A percentile compares a stretch with the other conserved stretches of the same genome.
Evolutionary conservation across 1,140 invertebrate genomes (phyloP).

Genomic region (Oscheius sp.): DNA sequence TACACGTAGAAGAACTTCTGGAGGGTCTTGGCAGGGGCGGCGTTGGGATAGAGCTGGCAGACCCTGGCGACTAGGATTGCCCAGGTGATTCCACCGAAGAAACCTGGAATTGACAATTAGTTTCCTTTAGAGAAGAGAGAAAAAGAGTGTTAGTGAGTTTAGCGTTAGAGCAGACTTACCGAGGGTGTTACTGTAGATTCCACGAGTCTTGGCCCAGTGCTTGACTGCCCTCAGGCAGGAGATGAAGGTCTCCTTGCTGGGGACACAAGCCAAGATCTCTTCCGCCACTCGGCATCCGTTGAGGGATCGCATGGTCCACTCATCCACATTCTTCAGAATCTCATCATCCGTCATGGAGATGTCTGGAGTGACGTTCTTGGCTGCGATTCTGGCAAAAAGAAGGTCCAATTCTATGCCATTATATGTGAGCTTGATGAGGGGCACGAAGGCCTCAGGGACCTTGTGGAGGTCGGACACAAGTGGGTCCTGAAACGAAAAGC

Average conservation of each 20-base stretch:
- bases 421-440: conserved; percentile 98
- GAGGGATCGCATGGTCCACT: conserved; percentile 76
- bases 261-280: conserved; percentile 91
- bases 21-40: conserved; percentile 85
- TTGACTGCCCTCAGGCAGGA: conserved; percentile 90
- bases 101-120: conserved; percentile 66
- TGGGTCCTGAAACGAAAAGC: conserved; percentile 52
- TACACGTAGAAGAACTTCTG: conserved; percentile 98
- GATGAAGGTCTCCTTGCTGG: conserved; percentile 89
- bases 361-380: conserved; percentile 67
- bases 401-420: conserved; percentile 91
- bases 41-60: conserved; percentile 97
- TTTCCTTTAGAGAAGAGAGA: too few species aligned
- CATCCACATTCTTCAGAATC: conserved; percentile 13
- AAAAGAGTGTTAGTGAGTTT: not conserved
- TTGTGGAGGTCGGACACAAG: conserved; percentile 67
- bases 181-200: conserved; percentile 95
- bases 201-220: conserved; percentile 70
- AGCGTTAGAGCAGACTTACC: conserved; percentile 60
- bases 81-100: conserved; percentile 97
- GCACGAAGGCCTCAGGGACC: conserved; percentile 97
- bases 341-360: not conserved
- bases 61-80: conserved; percentile 96
- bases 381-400: conserved; percentile 85
- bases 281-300: conserved; percentile 96